phyloP scores from a whole-genome alignment of 1,140 invertebrate genomes.

The Apis laboriosa region DNA sequence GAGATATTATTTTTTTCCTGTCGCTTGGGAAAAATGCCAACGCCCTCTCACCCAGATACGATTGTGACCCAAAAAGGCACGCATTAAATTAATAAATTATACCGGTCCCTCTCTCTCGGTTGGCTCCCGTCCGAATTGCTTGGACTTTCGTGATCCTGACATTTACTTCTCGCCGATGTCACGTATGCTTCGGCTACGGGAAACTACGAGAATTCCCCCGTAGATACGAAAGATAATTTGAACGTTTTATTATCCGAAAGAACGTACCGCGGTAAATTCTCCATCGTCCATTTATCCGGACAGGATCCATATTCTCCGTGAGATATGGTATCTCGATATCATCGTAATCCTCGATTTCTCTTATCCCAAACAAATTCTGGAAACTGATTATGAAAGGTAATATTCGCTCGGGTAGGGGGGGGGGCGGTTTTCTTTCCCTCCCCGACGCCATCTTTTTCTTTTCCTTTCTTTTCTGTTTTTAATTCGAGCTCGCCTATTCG shows the following conservation, averaged over 20 bases:
- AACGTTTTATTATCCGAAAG: constrained; percentile 30
- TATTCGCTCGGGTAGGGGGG: not conserved
- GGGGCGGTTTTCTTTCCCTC: not conserved
- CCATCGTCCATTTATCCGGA: constrained; percentile 25
- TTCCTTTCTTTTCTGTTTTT: not conserved
- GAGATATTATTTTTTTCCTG: constrained; percentile 66
- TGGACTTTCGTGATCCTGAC: constrained; percentile 65
- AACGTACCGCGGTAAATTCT: constrained; percentile 16
- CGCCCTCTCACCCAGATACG: constrained; percentile 68
- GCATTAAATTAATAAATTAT: constrained; percentile 80
- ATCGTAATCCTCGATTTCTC: not conserved
- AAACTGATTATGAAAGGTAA: not conserved
- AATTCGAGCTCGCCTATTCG: not conserved
- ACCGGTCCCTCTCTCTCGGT: constrained; percentile 64
- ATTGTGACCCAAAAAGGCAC: constrained; percentile 78
- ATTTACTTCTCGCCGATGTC: constrained; percentile 66
- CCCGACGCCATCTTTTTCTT: no score
- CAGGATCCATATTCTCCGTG: constrained; percentile 28
- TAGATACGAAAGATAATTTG: constrained; percentile 35
- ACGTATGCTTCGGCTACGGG: constrained; percentile 59
- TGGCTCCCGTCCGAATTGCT: constrained; percentile 77
- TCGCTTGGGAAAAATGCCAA: constrained; percentile 72
- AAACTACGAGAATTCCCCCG: not conserved
- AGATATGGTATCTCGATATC: constrained; percentile 22
- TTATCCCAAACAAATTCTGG: not conserved